Evolutionary conservation across 2,888 invertebrate species (phyloP).

Genomic region (Lithophane socia): DNA sequence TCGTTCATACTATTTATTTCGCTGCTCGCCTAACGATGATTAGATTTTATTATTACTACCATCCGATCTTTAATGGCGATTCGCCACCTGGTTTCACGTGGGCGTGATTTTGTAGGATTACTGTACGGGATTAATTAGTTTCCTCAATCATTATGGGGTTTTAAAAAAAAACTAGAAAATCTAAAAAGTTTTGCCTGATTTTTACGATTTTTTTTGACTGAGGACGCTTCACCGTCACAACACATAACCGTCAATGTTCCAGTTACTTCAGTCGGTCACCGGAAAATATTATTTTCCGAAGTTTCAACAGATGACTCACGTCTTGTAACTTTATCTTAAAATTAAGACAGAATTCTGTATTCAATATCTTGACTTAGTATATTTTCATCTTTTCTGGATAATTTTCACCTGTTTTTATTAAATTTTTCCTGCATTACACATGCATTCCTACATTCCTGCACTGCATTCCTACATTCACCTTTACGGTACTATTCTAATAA

Average conservation of each 20-base stretch:
- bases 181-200: too few relatives aligned
- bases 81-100: constrained; percentile 63
- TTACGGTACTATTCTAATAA: background rate
- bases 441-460: too few relatives aligned
- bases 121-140: constrained; percentile 49
- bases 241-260: background rate
- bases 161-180: background rate
- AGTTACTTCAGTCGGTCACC: background rate
- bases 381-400: background rate
- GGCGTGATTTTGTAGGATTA: constrained; percentile 46
- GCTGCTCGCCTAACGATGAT: constrained; percentile 76
- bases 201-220: too few relatives aligned
- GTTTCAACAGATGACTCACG: background rate
- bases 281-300: background rate
- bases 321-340: too few relatives aligned
- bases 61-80: constrained; percentile 68
- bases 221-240: background rate
- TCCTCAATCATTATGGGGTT: constrained; percentile 24
- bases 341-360: background rate
- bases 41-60: constrained; percentile 82
- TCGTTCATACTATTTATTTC: constrained; percentile 85
- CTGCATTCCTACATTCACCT: too few relatives aligned
- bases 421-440: background rate
- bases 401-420: background rate
- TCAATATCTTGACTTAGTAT: background rate